These are phyloP conservation scores for Umimayanthus kanabou DNA, from an alignment of 92 coral and sea anemone species.

Conservation along the genomic window DNA sequence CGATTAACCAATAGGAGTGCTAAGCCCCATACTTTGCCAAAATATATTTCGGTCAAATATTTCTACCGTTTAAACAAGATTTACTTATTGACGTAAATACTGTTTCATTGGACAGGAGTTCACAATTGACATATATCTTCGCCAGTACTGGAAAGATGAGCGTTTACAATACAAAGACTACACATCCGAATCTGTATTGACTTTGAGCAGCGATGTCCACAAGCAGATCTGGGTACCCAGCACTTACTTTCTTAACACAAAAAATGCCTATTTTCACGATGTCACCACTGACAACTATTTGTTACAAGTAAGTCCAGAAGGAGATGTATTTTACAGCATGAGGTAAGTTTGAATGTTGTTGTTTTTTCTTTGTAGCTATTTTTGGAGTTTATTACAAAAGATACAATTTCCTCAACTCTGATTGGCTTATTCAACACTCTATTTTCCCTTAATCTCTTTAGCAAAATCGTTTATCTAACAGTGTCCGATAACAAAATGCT, in stretches of 20 bases:
- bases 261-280: conserved; percentile 95
- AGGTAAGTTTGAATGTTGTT: conserved; percentile 53
- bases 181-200: conserved; percentile 63
- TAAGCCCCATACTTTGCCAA: no score
- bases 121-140: conserved; percentile 88
- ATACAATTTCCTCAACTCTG: no score
- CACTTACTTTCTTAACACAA: conserved; percentile 87
- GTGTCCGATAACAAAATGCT: no score
- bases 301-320: conserved; percentile 85
- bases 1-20: no score
- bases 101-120: conserved; percentile 67
- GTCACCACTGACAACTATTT: conserved; percentile 96
- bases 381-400: no score
- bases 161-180: conserved; percentile 65
- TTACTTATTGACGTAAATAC: no score
- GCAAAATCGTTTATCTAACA: no score
- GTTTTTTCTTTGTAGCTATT: not conserved
- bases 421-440: no score
- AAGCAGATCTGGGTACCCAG: conserved; percentile 96
- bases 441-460: no score
- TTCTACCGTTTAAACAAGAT: no score
- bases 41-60: no score
- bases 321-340: conserved; percentile 87
- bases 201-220: conserved; percentile 87
- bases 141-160: conserved; percentile 97